A percentile compares a stretch with the other conserved stretches of the same genome.
These are phyloP conservation scores for Hemicordylus capensis DNA, from an alignment of 2,113 vertebrate species.

Conservation along the genomic window DNA sequence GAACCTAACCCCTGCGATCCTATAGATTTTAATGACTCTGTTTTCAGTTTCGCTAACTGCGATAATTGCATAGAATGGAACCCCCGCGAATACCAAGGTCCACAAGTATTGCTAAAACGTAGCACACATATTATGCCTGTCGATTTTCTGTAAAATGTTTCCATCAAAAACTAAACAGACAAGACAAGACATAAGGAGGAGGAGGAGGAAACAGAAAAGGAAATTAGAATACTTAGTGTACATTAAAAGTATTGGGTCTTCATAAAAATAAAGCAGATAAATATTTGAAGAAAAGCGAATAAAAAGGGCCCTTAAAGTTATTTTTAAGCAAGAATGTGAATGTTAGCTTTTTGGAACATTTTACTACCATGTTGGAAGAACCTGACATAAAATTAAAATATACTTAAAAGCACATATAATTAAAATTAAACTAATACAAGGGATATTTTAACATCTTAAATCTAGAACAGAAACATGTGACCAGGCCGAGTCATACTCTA, in stretches of 20 bases:
- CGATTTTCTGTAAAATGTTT: not conserved
- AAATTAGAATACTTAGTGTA: not conserved
- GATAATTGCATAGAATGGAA: too few species aligned
- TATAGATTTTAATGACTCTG: too few species aligned
- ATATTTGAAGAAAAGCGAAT: not conserved
- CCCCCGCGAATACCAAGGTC: too few species aligned
- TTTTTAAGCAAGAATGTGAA: not conserved
- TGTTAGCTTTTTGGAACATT: not conserved
- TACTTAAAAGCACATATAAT: not conserved
- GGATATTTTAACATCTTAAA: not conserved
- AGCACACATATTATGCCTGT: not conserved
- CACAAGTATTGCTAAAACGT: not conserved
- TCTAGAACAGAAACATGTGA: not conserved
- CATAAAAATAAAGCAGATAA: not conserved
- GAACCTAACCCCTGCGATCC: too few species aligned
- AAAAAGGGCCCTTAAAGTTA: not conserved
- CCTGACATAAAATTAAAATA: not conserved
- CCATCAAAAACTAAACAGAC: not conserved
- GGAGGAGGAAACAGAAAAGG: not conserved
- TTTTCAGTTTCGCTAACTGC: too few species aligned
- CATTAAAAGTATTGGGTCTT: not conserved
- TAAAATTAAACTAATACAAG: not conserved
- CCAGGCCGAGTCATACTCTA: not conserved
- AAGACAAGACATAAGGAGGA: not conserved
- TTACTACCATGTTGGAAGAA: not conserved